Base-by-base conservation (phyloP, 1,140 invertebrate genomes). In the Procambarus virginalis region DNA sequence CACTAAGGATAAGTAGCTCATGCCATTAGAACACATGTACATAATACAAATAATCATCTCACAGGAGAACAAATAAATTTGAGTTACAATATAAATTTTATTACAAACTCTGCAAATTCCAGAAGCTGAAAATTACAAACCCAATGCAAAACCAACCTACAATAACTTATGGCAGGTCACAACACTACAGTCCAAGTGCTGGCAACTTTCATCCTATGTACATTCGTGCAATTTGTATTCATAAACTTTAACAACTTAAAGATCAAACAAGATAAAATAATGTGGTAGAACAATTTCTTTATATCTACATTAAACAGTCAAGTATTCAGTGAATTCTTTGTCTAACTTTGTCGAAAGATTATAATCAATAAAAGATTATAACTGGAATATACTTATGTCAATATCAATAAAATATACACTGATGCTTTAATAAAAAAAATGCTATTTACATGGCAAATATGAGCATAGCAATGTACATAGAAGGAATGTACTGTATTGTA, bases 101-200 rank as follows among this genome's bases (percentile, higher is more conserved):
- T 73, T 73, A 73, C 68, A 73, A 73, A 73, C 22, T 64, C 20
- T 73, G 68, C 8, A 73, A 73, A 73, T 34, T 10, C 68, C 68
- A n/a, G 0, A 73, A 45, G 34, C 22, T 22, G n/a, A 73, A 73
- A 73, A 73, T 73, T 73, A 73, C 68, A 73, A 73, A 73, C n/a
- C n/a, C n/a, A 34, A 73, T 4, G 68, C 68, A 73, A 73, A 4
- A 73, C 14, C 68, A 73, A 34, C 68, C 68, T 73, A 73, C 8
- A 73, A 73, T 73, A 73, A 73, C n/a, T 73, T 34, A 73, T 73
- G 68, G 68, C 68, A 34, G 68, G n/a, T 34, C 8, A 73, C 22
- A 73, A 73, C 68, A 73, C 68, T 34, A 73, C n/a, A 73, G 2
- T 73, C 68, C n/a, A 4, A 34, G 68, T 45, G n/a, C 34, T 73